These are phyloP conservation scores for Diabrotica undecimpunctata DNA, from an alignment of 1,140 invertebrate genomes.

Conservation along the genomic window DNA sequence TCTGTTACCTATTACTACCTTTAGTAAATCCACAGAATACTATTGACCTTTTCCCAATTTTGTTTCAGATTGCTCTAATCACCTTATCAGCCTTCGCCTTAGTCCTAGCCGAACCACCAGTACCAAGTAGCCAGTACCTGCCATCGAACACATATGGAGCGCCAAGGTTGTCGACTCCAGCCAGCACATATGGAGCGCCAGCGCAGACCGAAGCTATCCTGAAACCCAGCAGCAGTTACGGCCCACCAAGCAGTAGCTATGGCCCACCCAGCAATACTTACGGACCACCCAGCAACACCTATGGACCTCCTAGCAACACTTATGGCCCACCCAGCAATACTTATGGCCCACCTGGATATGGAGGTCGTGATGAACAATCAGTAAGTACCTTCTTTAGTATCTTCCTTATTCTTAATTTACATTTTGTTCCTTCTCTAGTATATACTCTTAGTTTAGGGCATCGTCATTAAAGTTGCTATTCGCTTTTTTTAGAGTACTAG, in stretches of 20 bases:
- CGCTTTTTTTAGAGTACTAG: too few relatives aligned
- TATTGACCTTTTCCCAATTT: neutral
- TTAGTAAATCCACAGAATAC: too few relatives aligned
- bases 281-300: constrained; percentile 39
- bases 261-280: constrained; percentile 38
- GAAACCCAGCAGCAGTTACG: constrained; percentile 41
- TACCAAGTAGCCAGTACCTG: constrained; percentile 54
- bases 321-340: constrained; percentile 36
- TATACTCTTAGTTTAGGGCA: too few relatives aligned
- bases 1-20: too few relatives aligned
- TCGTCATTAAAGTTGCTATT: too few relatives aligned
- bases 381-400: neutral
- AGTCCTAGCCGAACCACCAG: constrained; percentile 47
- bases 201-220: constrained; percentile 33
- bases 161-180: constrained; percentile 44
- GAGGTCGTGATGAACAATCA: constrained; percentile 31
- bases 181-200: constrained; percentile 27
- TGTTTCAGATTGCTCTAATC: constrained; percentile 33
- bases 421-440: too few relatives aligned
- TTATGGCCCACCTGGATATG: constrained; percentile 40
- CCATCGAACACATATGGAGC: constrained; percentile 49
- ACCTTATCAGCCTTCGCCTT: constrained; percentile 31
- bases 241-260: constrained; percentile 41
- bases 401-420: too few relatives aligned
- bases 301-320: constrained; percentile 43